Base-by-base conservation (phyloP, 2,888 invertebrate genomes). In the Xanthia icteritia region DNA sequence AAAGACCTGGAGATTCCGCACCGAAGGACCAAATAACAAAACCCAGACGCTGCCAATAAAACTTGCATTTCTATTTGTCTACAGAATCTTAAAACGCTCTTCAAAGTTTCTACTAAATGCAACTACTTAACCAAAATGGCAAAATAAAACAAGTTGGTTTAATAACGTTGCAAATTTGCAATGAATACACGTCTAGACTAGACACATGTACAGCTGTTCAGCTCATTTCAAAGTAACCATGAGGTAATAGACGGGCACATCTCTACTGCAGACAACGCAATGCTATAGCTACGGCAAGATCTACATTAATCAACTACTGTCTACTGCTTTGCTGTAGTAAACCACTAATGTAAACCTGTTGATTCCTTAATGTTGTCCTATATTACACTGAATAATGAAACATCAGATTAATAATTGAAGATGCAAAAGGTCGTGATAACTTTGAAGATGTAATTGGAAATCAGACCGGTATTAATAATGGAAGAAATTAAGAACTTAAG, bases 171-270 rank as follows among this genome's bases (percentile, higher is more conserved):
- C 31, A 31, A 31, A 31, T 31, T 31, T 31, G 31, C 77, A 83
- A 85, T 83, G 80, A 81, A 70, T 77, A 69, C 63, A 76, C 54
- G 88, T 87, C 88, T 87, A 87, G 88, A 86, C 88, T 61, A 82
- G 80, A 86, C 81, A 79, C 75, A 76, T 81, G 74, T 73, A 77
- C 82, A 79, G 79, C 76, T 79, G 83, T 75, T 75, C 75, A 75
- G 69, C 73, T 82, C 76, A 81, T 84, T 82, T 84, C 76, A 71
- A 86, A 69, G 76, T 81, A 81, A 79, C 76, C 79, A 80, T 71
- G 64, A 82, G 81, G 73, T 83, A 80, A 71, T 80, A 83, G 71
- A 81, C 71, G 61, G 54, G 69, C 74, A 77, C 84, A 78, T 82
- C 85, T 84, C 79, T 75, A 84, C 84, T 82, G 75, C 78, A 75